phyloP scores from a whole-genome alignment of 2,113 vertebrate species.

The Rousettus leschenaultii region DNA sequence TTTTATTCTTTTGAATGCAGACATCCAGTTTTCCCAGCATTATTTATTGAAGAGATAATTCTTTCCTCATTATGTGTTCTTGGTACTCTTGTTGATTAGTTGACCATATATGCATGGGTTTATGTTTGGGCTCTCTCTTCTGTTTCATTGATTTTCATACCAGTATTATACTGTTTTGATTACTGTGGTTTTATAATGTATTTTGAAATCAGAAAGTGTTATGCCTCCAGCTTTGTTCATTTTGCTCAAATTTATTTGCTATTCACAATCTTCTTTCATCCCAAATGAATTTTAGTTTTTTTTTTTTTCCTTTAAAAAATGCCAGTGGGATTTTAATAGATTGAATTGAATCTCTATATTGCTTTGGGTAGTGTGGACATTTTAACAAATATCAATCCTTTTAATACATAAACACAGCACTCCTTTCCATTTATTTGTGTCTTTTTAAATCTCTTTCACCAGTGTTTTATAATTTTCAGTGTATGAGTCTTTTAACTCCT shows the following conservation, averaged over 20 bases:
- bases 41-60: not conserved
- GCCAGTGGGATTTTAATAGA: not conserved
- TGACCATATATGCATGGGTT: not conserved
- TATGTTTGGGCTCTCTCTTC: not conserved
- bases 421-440: not conserved
- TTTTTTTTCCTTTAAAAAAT: not conserved
- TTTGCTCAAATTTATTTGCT: not conserved
- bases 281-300: not conserved
- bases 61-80: not conserved
- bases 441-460: not conserved
- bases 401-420: not conserved
- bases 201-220: not conserved
- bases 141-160: not conserved
- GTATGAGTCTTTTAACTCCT: not conserved
- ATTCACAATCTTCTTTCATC: not conserved
- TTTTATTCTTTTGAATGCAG: not conserved
- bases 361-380: not conserved
- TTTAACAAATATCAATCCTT: not conserved
- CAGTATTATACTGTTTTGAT: not conserved
- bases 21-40: not conserved
- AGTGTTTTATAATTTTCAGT: not conserved
- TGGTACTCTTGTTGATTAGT: not conserved
- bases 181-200: not conserved
- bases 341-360: not conserved
- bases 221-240: not conserved